Conservation (phyloP, 2,113 vertebrate genomes). For the Sigmodon hispidus region DNA sequence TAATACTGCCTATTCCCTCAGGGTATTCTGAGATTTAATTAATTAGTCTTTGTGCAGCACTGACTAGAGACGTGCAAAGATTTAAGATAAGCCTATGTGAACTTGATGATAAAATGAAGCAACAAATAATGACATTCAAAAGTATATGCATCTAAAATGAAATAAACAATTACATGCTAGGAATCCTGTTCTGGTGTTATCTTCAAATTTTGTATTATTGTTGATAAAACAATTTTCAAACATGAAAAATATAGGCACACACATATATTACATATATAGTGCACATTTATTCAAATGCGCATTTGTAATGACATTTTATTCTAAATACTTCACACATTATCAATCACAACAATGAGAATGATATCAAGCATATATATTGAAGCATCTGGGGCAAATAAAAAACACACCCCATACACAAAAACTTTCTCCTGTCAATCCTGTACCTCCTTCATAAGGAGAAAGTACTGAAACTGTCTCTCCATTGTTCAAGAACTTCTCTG, state of each 20-base stretch:
- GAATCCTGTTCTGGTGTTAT: background rate
- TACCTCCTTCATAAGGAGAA: background rate
- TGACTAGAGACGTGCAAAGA: constrained; percentile 61
- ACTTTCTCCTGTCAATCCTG: background rate
- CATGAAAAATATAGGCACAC: background rate
- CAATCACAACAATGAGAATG: background rate
- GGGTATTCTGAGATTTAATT: constrained; percentile 77
- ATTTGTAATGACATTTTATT: background rate
- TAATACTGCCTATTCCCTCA: constrained; percentile 66
- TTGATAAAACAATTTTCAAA: background rate
- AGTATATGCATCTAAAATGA: background rate
- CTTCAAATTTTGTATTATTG: background rate
- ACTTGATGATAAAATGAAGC: constrained; percentile 59
- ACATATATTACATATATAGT: background rate
- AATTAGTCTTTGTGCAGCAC: constrained; percentile 73
- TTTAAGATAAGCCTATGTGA: constrained; percentile 74
- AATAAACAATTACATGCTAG: background rate
- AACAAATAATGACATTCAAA: constrained; percentile 59
- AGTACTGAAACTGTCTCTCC: background rate
- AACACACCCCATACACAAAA: background rate
- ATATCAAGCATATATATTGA: constrained; percentile 46
- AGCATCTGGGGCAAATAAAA: constrained; percentile 14
- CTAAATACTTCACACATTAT: background rate
- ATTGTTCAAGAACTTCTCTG: background rate
- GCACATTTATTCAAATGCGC: background rate